Conservation (phyloP, 2,888 invertebrate species). For the Charanyca ferruginea region DNA sequence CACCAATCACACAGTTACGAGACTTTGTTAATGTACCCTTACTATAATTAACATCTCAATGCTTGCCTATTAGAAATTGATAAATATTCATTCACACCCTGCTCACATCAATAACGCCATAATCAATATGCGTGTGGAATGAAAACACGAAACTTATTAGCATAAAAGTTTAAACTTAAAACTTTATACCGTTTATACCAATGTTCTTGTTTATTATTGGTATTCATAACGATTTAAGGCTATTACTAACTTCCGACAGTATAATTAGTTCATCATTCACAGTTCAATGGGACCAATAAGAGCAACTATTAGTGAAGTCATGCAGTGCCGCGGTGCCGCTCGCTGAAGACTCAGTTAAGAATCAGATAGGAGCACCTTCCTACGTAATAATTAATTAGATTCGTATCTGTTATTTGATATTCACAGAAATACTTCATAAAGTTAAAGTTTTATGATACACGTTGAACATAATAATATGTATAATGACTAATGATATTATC, state of each 20-base stretch:
- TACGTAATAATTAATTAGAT: constrained; percentile 54
- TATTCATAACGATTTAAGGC: constrained; percentile 33
- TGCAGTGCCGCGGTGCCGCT: constrained; percentile 17
- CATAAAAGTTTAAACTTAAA: constrained; percentile 24
- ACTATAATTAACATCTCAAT: constrained; percentile 84
- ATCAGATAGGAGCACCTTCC: constrained; percentile 39
- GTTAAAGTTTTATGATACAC: constrained; percentile 50
- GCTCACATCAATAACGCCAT: constrained; percentile 77
- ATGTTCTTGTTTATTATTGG: constrained; percentile 31
- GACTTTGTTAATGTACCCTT: constrained; percentile 79
- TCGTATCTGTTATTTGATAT: constrained; percentile 62
- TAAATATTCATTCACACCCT: constrained; percentile 78
- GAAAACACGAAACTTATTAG: constrained; percentile 22
- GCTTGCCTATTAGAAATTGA: constrained; percentile 74
- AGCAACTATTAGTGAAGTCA: constrained; percentile 29
- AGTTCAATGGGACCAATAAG: constrained; percentile 50
- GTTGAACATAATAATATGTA: constrained; percentile 54
- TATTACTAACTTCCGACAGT: constrained; percentile 48
- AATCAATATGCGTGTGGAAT: constrained; percentile 73
- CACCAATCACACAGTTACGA: constrained; percentile 14
- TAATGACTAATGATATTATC: constrained; percentile 62
- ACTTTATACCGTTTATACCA: constrained; percentile 21
- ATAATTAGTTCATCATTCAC: constrained; percentile 54
- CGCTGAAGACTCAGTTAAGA: constrained; percentile 37
- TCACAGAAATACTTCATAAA: constrained; percentile 60